Base-by-base conservation (phyloP, 2,113 vertebrate species). In the Takifugu flavidus region DNA sequence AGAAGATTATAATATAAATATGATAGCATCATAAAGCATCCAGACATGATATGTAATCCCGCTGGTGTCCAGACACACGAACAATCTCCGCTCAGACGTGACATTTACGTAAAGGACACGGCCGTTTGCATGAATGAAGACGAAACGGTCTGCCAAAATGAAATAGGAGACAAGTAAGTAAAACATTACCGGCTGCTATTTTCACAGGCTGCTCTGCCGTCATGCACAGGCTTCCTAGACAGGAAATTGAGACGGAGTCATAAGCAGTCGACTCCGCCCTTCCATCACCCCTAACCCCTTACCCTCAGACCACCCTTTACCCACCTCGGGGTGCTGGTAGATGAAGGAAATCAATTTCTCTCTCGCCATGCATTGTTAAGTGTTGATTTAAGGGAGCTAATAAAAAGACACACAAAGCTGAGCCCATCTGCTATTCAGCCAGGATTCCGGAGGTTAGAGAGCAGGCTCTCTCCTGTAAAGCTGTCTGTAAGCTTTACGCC, bases 341-440 rank as follows among this genome's bases (percentile, higher is more conserved):
- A 84, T 82, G 69, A 65, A 82, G 66, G 70, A 87, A 87, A 90
- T 89, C 84, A 89, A 87, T 87, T 72, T 85, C 72, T 55, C 59
- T 67, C 72, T 61, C 73, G 59, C 66, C 54, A 44, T 81, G 77
- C 82, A 83, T 89, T 90, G 89, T 89, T 89, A 85, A 79, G 70
- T 83, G 83, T 82, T 89, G 88, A 89, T 89, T 90, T 87, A 90
- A 77, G 82, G 34, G 81, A 77, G 74, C 84, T 84, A 89, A 89
- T 89, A 90, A 89, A 90, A 86, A 67, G 70, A 82, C 77, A 83
- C 84, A 88, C 85, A 87, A 87, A 87, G 84, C 86, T 78, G 67
- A 74, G 75, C 75, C 84, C 86, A 86, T 86, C 87, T 89, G 85
- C 82, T 87, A 80, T 85, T 87, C 87, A 74, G 82, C 79, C 74